Conservation (phyloP, 2,113 vertebrate genomes). For the Podarcis cretensis region DNA sequence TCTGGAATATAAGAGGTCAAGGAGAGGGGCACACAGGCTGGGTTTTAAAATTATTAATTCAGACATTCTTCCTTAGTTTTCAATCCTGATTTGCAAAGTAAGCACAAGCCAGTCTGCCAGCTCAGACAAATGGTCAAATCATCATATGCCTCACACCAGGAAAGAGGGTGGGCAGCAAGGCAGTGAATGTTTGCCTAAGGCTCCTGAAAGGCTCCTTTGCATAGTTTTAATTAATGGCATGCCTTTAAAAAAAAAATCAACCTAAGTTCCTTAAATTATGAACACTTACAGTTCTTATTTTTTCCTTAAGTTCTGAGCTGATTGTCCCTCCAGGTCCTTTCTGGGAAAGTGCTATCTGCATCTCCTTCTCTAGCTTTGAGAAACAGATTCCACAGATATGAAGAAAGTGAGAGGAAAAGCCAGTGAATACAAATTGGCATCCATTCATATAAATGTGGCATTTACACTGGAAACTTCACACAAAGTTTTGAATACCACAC, state of each 20-base stretch:
- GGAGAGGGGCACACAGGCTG: not conserved
- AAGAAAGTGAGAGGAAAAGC: not conserved
- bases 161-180: not conserved
- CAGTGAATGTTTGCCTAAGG: not conserved
- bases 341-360: constrained; percentile 80
- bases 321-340: constrained; percentile 82
- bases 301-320: constrained; percentile 82
- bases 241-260: not conserved
- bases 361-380: constrained; percentile 80
- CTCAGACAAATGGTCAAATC: not conserved
- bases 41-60: not conserved
- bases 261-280: not conserved
- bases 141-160: not conserved
- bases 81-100: not conserved
- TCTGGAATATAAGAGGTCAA: not conserved
- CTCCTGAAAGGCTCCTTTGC: not conserved
- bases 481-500: not conserved
- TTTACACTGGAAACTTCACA: not conserved
- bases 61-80: not conserved
- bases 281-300: constrained; percentile 81
- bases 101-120: not conserved
- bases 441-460: not conserved
- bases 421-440: not conserved
- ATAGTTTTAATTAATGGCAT: not conserved
- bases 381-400: constrained; percentile 12